Evolutionary conservation across 2,113 vertebrate genomes (phyloP).

Genomic region (Protobothrops flavoviridis): DNA sequence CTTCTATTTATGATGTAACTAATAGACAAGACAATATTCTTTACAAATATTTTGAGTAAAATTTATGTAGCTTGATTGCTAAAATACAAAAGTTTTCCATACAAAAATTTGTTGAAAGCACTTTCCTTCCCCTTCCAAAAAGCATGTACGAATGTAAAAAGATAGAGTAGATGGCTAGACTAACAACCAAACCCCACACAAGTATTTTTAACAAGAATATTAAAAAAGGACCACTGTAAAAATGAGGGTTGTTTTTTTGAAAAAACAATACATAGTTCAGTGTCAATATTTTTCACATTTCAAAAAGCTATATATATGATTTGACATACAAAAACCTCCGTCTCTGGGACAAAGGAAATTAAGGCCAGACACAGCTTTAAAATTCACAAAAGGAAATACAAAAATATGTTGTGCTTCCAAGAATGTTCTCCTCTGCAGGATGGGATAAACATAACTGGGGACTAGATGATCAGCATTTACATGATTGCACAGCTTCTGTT

Average conservation of each 20-base stretch:
- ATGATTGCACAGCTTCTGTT: conserved; percentile 80
- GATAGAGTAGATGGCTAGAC: conserved; percentile 56
- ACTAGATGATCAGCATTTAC: conserved; percentile 70
- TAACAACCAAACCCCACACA: conserved; percentile 53
- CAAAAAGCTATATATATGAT: conserved; percentile 59
- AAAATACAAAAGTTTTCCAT: conserved; percentile 61
- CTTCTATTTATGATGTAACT: conserved; percentile 47
- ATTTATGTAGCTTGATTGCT: conserved; percentile 48
- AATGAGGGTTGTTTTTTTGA: conserved; percentile 47
- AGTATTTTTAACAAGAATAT: conserved; percentile 62
- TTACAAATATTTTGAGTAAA: conserved; percentile 57
- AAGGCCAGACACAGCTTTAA: conserved; percentile 75
- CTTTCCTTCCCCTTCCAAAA: conserved; percentile 52
- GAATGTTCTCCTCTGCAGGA: conserved; percentile 69
- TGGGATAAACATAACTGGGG: conserved; percentile 50
- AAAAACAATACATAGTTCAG: conserved; percentile 54
- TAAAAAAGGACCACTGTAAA: conserved; percentile 51
- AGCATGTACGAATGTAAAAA: conserved; percentile 68
- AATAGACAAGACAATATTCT: conserved; percentile 39
- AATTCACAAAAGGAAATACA: conserved; percentile 71
- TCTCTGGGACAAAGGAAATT: conserved; percentile 67
- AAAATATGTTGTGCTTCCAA: conserved; percentile 76
- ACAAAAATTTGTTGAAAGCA: conserved; percentile 64
- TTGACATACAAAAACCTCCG: conserved; percentile 63
- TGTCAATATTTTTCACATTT: conserved; percentile 63